Base-by-base conservation (phyloP, 2,797 vertebrate species). In the Malacoctenus gilli region DNA sequence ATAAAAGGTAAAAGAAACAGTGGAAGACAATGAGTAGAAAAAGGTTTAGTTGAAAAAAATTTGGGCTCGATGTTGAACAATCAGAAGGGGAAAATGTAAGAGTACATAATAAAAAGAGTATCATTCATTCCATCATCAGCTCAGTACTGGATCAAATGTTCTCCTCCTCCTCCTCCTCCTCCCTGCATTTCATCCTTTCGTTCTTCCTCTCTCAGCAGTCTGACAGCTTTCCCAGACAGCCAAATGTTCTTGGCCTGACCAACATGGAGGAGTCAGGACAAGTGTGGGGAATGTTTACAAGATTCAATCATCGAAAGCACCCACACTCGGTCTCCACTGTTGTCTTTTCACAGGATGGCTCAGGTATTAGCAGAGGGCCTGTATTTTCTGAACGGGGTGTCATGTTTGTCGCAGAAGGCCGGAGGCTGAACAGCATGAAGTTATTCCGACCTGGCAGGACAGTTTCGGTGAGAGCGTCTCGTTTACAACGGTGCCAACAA, bases 191-290 rank as follows among this genome's bases (percentile, higher is more conserved):
- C 59, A 47, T 39, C 39, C 40, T 52, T 61, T 43, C 48, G 16
- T 69, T 60, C 50, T 52, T 53, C 30, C 25, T 61, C 56, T 72
- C 52, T 62, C 56, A 37, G 44, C 64, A 67, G 55, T 72, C 59
- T 70, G 53, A 70, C 70, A 73, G 63, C 50, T 72, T 71, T 63
- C 52, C 46, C 50, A 72, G 56, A 67, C 35, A 71, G 58, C 59
- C 72, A 70, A 61, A 55, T 74, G 53, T 65, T 79, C 72, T 72
- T 68, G 61, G 66, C 66, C 47, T 40, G 53, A 58, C 47, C 57
- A 72, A n/a, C 53, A 55, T 12, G 20, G 30, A 71, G 68, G 54
- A 80, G 53, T 56, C 28, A 3, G 41, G 74, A 66, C 41, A 56
- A 65, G 38, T 47, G 60, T 44, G 6, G 44, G 30, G 59, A 72